Conservation (phyloP, 2,113 vertebrate genomes). For the Oryzias woworae region DNA sequence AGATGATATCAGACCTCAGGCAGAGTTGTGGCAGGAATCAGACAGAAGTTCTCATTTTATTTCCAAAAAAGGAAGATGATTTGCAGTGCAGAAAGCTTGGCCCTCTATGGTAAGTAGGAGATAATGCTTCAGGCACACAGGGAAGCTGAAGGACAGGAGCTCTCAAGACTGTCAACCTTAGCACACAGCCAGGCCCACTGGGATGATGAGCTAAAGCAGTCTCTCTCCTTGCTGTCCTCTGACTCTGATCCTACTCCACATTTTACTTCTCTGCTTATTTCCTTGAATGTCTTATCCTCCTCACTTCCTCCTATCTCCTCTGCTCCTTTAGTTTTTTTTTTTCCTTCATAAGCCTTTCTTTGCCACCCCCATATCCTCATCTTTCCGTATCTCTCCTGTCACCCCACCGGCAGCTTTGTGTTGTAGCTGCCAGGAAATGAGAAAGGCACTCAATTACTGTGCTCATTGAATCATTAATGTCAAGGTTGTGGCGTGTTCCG, state of each 20-base stretch:
- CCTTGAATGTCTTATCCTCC: conserved; percentile 44
- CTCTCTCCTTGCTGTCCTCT: conserved; percentile 49
- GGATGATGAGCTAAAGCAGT: conserved; percentile 62
- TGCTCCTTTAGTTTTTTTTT: conserved; percentile 26
- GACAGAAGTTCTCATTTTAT: conserved; percentile 8
- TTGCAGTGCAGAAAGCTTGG: conserved; percentile 29
- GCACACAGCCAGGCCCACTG: conserved; percentile 51
- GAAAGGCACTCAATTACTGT: conserved; percentile 75
- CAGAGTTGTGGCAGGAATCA: conserved; percentile 7
- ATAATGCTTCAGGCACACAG: conserved; percentile 48
- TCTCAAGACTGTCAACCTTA: conserved; percentile 61
- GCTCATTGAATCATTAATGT: conserved; percentile 76
- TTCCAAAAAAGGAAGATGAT: conserved; percentile 22
- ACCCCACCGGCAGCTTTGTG: conserved; percentile 51
- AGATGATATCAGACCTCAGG: conserved; percentile 12
- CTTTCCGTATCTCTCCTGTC: conserved; percentile 43
- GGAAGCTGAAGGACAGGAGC: conserved; percentile 61
- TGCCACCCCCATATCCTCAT: conserved; percentile 41
- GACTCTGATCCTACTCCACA: conserved; percentile 49
- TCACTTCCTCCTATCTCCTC: conserved; percentile 29
- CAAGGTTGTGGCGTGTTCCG: conserved; percentile 66
- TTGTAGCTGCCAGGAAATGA: conserved; percentile 73
- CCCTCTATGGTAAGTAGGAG: conserved; percentile 48
- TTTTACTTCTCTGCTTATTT: conserved; percentile 44
- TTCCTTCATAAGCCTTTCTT: conserved; percentile 37